phyloP scores from a whole-genome alignment of 92 coral and sea anemone genomes.

The Bergia puertoricense region DNA sequence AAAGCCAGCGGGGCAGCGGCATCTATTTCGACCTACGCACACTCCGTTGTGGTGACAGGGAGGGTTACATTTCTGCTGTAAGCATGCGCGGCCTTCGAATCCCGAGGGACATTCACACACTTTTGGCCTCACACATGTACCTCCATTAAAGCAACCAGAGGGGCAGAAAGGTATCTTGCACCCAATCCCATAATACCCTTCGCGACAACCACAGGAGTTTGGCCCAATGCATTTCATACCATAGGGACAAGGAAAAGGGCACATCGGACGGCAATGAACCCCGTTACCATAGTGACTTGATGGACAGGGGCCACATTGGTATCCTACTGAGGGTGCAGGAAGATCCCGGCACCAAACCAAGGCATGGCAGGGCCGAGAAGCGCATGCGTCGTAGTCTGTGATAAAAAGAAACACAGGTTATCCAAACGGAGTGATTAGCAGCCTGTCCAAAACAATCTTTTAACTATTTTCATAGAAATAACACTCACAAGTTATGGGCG shows the following conservation, averaged over 20 bases:
- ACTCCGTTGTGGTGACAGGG: constrained; percentile 75
- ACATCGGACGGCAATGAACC: constrained; percentile 21
- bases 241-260: constrained; percentile 66
- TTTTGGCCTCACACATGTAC: constrained; percentile 73
- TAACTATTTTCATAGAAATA: background rate
- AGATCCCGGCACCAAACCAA: constrained; percentile 61
- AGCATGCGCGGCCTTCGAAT: constrained; percentile 71
- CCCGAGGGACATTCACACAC: constrained; percentile 76
- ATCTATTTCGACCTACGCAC: constrained; percentile 75
- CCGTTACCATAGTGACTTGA: constrained; percentile 24
- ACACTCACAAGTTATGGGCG: background rate
- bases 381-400: constrained; percentile 59
- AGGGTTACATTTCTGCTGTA: constrained; percentile 61
- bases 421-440: background rate
- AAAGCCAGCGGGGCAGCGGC: constrained; percentile 85
- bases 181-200: constrained; percentile 32
- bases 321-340: constrained; percentile 33
- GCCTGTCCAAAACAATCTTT: background rate
- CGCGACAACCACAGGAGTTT: constrained; percentile 55
- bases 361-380: constrained; percentile 63
- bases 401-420: background rate
- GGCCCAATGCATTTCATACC: constrained; percentile 82
- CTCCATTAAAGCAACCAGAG: constrained; percentile 86
- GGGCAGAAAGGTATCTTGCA: constrained; percentile 19
- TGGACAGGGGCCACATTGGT: constrained; percentile 52